Base-by-base conservation (phyloP, 2,888 invertebrate species). In the Pachycephus smyrnensis region DNA sequence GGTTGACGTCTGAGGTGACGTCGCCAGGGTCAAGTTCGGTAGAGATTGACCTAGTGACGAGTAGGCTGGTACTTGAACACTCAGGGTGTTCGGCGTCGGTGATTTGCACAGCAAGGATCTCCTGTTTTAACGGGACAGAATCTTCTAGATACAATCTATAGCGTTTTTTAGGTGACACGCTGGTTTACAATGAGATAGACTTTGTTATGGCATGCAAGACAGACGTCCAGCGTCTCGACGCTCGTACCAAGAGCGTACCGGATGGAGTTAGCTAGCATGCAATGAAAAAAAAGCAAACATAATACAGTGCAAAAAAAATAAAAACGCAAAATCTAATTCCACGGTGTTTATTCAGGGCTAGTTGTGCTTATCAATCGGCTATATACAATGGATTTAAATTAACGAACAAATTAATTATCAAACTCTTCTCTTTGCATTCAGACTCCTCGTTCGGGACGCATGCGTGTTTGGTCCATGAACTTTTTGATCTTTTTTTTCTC, bases 21-120 rank as follows among this genome's bases (percentile, higher is more conserved):
- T 91, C 12, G 91, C 91, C 73, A 91, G 84, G 32, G 94, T 93
- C 77, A 97, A 92, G 89, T 97, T 97, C 3, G 97, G 97, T 86
- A 97, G 92, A 88, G 96, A 97, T 90, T 97, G 96, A 40, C 96
- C 96, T 76, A 96, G 92, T 78, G 94, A 93, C 86, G 94, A 94
- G 89, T 93, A 92, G 80, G 92, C 92, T 36, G 94, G 92, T 6
- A 96, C 95, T 88, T 96, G 95, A 79, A 97, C 96, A 75, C 95
- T 95, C 82, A 97, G 92, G 0, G 96, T 95, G 89, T 96, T 96
- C 40, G 95, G 95, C 68, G 95, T 94, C 83, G 92, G 92, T 77
- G 92, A 92, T 86, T 92, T 92, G 81, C 86, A 90, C 84, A 90
- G 86, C 78, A 91, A 82, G 76, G 89, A 89, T 83, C 92, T 90